Evolutionary conservation across 2,797 vertebrate genomes (phyloP), one percentile per base, ranked within the genome.

Genomic region (Echiichthys vipera): DNA sequence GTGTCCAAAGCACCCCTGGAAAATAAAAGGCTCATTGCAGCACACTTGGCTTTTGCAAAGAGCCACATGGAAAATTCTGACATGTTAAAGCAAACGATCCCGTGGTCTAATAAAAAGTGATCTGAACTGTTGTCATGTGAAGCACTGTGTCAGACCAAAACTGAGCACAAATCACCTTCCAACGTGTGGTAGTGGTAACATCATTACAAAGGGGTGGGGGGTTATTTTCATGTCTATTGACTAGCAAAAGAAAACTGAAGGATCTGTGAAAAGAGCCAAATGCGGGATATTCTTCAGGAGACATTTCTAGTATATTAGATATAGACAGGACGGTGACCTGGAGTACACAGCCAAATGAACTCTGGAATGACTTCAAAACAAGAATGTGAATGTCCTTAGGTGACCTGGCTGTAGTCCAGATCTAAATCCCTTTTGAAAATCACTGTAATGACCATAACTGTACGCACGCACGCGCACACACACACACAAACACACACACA

Each of bases 1-100:
- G 42, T 37, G 10, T 77, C 72, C 72, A 74, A 69, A 74, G 34
- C 57, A 14, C 65, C 61, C 45, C 1, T 15, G 71, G 76, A 77
- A 74, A 81, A 85, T 67, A 47, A 77, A 63, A 58, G 18, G 14
- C 46, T 65, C 4, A 24, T 62, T 39, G 63, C 18, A 14, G 29
- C 25, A 30, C 40, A 51, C 43, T 71, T 77, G 63, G 37, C 40
- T 54, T 70, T 30, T 29, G 13, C 59, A 54, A 20, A 76, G 37
- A 32, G 17, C 40, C 30, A 40, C 51, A 57, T 50, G 47, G 42
- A 69, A 59, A 62, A 69, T 56, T 43, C 15, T 64, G 56, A 67
- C 37, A 54, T 47, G 13, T 46, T 40, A 66, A 40, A 65, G 32
- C 18, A 20, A 54, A 46, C 62, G 14, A 45, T 58, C 49, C 39